Evolutionary conservation across 2,113 vertebrate genomes (phyloP).

Genomic region (Pollimyrus isidori): DNA sequence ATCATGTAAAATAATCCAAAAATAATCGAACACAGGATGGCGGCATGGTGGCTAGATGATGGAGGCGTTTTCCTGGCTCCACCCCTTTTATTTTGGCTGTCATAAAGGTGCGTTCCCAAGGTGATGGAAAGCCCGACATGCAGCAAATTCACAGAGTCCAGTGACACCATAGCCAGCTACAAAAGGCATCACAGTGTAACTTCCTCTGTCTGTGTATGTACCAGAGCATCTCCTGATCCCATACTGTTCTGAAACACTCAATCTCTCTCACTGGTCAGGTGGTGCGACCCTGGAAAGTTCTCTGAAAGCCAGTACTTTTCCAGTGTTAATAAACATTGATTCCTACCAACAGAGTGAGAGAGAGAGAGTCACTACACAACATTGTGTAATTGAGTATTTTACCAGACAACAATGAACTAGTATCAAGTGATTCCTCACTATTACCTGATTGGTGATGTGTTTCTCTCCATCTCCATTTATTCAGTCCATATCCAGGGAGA

Average conservation of each 20-base stretch:
- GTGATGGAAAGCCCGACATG: neutral
- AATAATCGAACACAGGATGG: neutral
- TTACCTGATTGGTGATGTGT: neutral
- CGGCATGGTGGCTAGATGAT: neutral
- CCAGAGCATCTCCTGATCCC: neutral
- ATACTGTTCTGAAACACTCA: neutral
- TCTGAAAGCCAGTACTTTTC: slow-evolving; percentile 1
- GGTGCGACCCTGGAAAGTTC: neutral
- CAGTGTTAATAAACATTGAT: neutral
- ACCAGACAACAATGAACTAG: neutral
- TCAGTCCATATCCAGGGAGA: neutral
- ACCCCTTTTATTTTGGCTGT: neutral
- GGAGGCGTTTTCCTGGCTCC: neutral
- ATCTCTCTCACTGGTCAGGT: neutral
- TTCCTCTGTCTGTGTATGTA: neutral
- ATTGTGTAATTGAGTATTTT: neutral
- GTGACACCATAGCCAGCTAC: neutral
- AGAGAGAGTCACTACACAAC: neutral
- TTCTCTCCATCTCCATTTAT: neutral
- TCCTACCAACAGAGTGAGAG: neutral
- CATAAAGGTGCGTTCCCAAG: neutral
- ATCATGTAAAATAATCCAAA: neutral
- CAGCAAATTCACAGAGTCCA: neutral
- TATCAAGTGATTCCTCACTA: neutral
- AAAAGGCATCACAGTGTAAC: neutral